These are phyloP conservation scores for Abrostola tripartita DNA, from an alignment of 2,888 invertebrate genomes.

Conservation along the genomic window DNA sequence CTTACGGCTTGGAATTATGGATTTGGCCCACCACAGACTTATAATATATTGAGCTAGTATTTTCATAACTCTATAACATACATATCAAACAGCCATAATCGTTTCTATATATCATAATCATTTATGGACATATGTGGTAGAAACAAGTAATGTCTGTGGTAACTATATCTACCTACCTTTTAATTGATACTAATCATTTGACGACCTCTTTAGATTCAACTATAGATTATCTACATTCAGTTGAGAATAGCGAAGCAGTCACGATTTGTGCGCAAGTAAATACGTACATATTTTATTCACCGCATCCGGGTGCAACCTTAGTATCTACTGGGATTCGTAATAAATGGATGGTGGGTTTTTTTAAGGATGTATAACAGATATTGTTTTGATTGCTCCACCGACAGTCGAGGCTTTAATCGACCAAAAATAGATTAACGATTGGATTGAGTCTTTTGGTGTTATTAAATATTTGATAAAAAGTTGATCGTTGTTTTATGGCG, in stretches of 20 bases:
- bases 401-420: background rate
- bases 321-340: constrained; percentile 27
- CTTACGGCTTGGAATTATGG: too few relatives aligned
- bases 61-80: background rate
- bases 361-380: background rate
- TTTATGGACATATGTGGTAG: constrained; percentile 10
- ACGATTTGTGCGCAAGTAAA: constrained; percentile 33
- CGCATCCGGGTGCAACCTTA: constrained; percentile 53
- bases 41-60: too few relatives aligned
- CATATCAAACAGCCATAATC: background rate
- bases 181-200: constrained; percentile 39
- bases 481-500: too few relatives aligned
- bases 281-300: constrained; percentile 29
- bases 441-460: constrained; percentile 1
- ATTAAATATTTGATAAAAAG: background rate
- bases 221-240: constrained; percentile 12
- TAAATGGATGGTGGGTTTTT: constrained; percentile 11
- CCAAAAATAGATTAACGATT: background rate
- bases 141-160: constrained; percentile 19
- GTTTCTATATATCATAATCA: background rate
- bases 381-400: background rate
- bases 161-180: constrained; percentile 21
- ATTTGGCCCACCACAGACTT: too few relatives aligned
- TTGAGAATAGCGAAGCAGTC: constrained; percentile 36
- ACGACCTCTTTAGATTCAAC: constrained; percentile 23